A percentile compares a stretch with the other conserved stretches of the same genome.
These are phyloP conservation scores for Drosophila truncata DNA, from an alignment of 1,140 invertebrate species.

Conservation along the genomic window DNA sequence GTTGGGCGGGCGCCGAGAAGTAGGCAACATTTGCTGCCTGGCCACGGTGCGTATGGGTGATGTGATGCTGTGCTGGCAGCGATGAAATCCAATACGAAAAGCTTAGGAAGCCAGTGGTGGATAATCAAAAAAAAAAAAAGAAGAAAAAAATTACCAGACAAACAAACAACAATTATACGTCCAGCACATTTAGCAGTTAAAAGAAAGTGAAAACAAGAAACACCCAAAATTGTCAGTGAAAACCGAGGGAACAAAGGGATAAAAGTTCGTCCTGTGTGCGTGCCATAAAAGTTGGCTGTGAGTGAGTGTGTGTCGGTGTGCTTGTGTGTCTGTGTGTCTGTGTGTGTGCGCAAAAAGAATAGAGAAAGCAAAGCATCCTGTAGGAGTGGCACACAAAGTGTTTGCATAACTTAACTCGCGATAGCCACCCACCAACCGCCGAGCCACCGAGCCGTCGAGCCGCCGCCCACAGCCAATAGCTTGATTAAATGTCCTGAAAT, in stretches of 20 bases:
- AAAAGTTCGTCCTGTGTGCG: slow-evolving; percentile 54
- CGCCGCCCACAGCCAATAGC: slow-evolving; percentile 36
- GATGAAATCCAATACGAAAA: slow-evolving; percentile 38
- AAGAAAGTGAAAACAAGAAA: slow-evolving; percentile 18
- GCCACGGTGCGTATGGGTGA: slow-evolving; percentile 63
- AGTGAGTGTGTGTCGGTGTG: slow-evolving; percentile 3
- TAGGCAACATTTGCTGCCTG: slow-evolving; percentile 48
- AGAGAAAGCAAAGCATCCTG: slow-evolving; percentile 79
- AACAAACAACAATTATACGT: slow-evolving; percentile 1
- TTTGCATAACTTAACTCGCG: slow-evolving; percentile 76
- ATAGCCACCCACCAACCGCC: slow-evolving; percentile 15
- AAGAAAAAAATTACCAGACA: slow-evolving; percentile 2
- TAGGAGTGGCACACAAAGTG: slow-evolving; percentile 77
- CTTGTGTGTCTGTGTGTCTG: slow-evolving; percentile 19
- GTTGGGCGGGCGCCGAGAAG: slow-evolving; percentile 39
- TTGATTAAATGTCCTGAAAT: slow-evolving; percentile 58
- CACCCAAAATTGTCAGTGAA: slow-evolving; percentile 30
- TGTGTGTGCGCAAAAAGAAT: slow-evolving; percentile 68
- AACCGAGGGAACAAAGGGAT: slow-evolving; percentile 20
- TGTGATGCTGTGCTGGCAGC: slow-evolving; percentile 17
- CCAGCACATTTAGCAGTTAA: not conserved
- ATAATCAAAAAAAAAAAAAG: slow-evolving; percentile 27
- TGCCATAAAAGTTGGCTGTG: slow-evolving; percentile 32
- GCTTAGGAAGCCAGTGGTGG: slow-evolving; percentile 16
- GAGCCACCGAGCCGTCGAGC: not conserved